phyloP scores from a whole-genome alignment of 2,797 vertebrate genomes.

The Gallinago nigripennis region DNA sequence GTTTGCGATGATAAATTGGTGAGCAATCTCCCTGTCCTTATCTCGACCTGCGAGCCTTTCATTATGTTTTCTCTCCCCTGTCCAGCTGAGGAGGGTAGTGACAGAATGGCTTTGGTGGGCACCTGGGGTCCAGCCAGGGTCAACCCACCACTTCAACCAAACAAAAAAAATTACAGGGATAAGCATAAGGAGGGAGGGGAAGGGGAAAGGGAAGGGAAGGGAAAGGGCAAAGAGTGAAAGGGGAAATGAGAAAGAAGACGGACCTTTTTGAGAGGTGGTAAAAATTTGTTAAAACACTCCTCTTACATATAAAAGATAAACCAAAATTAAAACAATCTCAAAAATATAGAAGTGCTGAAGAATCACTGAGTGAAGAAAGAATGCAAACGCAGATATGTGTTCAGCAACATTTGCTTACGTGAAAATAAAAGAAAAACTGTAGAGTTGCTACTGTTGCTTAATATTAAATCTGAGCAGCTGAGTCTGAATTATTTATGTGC shows the following conservation, averaged over 20 bases:
- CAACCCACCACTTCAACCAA: neutral
- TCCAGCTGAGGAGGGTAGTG: neutral
- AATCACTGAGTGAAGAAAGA: neutral
- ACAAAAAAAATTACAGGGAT: neutral
- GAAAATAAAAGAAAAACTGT: neutral
- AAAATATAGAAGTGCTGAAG: neutral
- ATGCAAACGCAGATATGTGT: neutral
- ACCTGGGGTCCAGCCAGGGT: too few species aligned
- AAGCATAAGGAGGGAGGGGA: neutral
- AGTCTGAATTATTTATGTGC: constrained; percentile 41
- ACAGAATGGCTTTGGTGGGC: neutral
- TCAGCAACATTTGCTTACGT: neutral
- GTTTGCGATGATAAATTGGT: neutral
- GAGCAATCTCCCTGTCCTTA: neutral
- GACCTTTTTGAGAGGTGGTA: neutral
- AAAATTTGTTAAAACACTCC: rapidly evolving
- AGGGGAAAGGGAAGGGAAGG: neutral
- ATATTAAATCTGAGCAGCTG: constrained; percentile 38
- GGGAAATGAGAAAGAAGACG: neutral
- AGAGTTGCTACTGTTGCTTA: constrained; percentile 22
- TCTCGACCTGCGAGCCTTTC: neutral
- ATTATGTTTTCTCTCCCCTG: neutral
- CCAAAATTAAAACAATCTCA: neutral
- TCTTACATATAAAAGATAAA: neutral
- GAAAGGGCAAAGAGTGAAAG: neutral